These are phyloP conservation scores for Tragelaphus imberbis DNA, from an alignment of 2,113 vertebrate species.

Conservation along the genomic window DNA sequence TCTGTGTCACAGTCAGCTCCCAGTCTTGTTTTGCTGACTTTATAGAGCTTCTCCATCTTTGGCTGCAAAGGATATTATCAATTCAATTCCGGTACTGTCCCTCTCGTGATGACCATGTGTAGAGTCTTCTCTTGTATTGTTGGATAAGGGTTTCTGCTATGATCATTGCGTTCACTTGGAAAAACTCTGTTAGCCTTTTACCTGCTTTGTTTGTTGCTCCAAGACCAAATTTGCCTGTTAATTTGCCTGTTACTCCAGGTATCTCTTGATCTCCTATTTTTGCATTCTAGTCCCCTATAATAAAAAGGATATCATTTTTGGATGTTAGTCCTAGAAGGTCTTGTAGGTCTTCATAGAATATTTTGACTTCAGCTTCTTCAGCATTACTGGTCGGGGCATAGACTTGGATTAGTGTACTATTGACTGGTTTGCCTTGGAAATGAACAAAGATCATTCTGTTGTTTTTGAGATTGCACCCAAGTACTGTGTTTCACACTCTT, in stretches of 20 bases:
- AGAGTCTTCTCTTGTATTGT: background rate
- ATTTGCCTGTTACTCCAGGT: background rate
- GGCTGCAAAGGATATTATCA: background rate
- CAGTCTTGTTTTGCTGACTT: background rate
- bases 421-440: background rate
- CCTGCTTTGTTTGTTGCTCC: background rate
- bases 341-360: background rate
- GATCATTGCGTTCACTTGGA: background rate
- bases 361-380: background rate
- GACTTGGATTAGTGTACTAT: background rate
- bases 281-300: background rate
- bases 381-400: background rate
- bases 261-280: background rate
- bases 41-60: background rate
- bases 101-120: background rate
- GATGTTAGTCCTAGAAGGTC: background rate
- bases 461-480: background rate
- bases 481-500: background rate
- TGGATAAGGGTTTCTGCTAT: background rate
- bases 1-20: background rate
- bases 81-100: background rate
- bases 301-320: background rate
- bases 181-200: background rate
- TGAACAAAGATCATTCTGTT: background rate
- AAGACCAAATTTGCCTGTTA: background rate